phyloP scores from a whole-genome alignment of 2,797 vertebrate species.

The Poecilia picta region DNA sequence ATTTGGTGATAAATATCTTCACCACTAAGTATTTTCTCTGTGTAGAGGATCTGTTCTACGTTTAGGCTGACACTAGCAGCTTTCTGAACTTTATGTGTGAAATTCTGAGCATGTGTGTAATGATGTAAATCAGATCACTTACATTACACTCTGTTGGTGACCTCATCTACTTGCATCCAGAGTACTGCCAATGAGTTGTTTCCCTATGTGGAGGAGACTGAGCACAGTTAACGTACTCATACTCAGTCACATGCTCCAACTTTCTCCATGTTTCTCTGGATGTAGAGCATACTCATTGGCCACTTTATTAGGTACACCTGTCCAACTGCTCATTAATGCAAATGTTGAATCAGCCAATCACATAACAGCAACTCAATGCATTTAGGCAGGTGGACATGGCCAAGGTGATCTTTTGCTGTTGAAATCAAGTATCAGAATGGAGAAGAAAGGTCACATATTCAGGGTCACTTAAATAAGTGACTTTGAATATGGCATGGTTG shows the following conservation, averaged over 20 bases:
- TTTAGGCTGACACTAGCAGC: slow-evolving; percentile 15
- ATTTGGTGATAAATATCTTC: slow-evolving; percentile 25
- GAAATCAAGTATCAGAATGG: not conserved
- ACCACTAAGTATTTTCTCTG: slow-evolving; percentile 42
- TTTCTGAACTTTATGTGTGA: slow-evolving; percentile 38
- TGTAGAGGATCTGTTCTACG: slow-evolving; percentile 39
- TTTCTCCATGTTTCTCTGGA: slow-evolving; percentile 39
- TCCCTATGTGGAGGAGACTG: slow-evolving; percentile 29
- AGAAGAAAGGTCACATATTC: not conserved
- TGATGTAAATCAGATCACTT: slow-evolving; percentile 42
- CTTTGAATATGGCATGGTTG: no score
- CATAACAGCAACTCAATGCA: no score
- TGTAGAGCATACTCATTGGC: slow-evolving; percentile 27
- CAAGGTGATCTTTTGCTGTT: not conserved
- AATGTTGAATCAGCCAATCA: no score
- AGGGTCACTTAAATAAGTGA: no score
- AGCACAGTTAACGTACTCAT: slow-evolving; percentile 31
- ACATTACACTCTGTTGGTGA: slow-evolving; percentile 56
- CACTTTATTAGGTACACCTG: no score
- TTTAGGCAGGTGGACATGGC: not conserved
- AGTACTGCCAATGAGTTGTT: slow-evolving; percentile 47
- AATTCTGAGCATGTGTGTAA: slow-evolving; percentile 21
- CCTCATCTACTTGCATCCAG: slow-evolving; percentile 71
- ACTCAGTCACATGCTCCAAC: slow-evolving; percentile 7
- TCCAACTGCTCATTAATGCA: no score